A percentile compares a stretch with the other conserved stretches of the same genome.
phyloP scores from a whole-genome alignment of 1,140 invertebrate species.

The Ceratina australensis region DNA sequence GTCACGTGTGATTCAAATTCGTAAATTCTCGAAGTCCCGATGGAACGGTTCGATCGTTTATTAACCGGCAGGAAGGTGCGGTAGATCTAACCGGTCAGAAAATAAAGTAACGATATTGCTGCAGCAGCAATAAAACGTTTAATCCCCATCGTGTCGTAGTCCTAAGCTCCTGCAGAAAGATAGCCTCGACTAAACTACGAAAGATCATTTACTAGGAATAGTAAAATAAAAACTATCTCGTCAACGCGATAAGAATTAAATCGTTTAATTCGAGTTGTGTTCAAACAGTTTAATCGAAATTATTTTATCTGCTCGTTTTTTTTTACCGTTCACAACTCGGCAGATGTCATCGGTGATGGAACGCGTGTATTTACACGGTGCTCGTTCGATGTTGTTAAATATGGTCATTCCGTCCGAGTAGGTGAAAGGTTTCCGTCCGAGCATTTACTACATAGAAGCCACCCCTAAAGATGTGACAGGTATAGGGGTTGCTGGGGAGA shows the following conservation, averaged over 20 bases:
- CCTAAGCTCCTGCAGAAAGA: not conserved
- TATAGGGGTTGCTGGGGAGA: conserved; percentile 1
- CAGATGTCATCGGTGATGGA: not conserved
- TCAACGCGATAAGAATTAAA: not conserved
- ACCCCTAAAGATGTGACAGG: conserved; percentile 9
- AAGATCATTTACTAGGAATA: not conserved
- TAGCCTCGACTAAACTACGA: not conserved
- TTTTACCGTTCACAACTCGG: not conserved
- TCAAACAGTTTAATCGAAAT: not conserved
- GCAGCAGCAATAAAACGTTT: not conserved
- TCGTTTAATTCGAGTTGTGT: not conserved
- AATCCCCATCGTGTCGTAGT: not conserved
- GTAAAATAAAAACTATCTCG: not conserved
- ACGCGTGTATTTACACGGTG: not conserved
- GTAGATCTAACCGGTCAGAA: conserved; percentile 4
- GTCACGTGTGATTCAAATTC: not conserved
- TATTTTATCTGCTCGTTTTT: not conserved
- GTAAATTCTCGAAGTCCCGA: not conserved
- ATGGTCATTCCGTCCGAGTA: conserved; percentile 3
- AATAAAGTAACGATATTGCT: conserved; percentile 14
- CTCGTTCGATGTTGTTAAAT: conserved; percentile 7
- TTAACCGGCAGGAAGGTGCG: not conserved
- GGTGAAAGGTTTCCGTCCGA: conserved; percentile 18
- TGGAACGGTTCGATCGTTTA: conserved; percentile 2
- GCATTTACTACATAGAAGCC: conserved; percentile 3